Conservation (phyloP, 1,140 invertebrate genomes). For the Drosophila ercepeae region DNA sequence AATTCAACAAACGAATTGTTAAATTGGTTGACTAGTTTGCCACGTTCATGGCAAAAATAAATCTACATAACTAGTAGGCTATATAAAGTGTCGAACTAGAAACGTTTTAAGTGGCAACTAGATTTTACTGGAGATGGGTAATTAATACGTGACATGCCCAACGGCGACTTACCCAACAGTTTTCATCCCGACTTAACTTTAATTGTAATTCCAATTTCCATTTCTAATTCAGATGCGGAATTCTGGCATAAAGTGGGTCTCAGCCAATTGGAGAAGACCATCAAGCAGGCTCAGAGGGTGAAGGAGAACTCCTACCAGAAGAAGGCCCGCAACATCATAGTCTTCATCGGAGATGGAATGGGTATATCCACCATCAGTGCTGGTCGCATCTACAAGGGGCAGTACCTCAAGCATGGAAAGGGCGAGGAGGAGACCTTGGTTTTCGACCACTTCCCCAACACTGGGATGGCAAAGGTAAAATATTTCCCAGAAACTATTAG, state of each 20-base stretch:
- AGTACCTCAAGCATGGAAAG: slow-evolving; percentile 83
- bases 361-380: slow-evolving; percentile 89
- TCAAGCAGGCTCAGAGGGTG: slow-evolving; percentile 44
- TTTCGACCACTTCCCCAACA: slow-evolving; percentile 89
- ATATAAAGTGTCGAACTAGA: slow-evolving; percentile 34
- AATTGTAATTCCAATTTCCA: slow-evolving; percentile 10
- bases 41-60: slow-evolving; percentile 37
- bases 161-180: slow-evolving; percentile 27
- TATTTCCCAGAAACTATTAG: too few species aligned
- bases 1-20: neutral
- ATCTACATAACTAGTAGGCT: slow-evolving; percentile 51
- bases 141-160: slow-evolving; percentile 35
- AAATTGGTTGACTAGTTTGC: slow-evolving; percentile 6
- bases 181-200: slow-evolving; percentile 3
- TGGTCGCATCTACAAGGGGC: slow-evolving; percentile 87
- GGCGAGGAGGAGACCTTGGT: slow-evolving; percentile 87
- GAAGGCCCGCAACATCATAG: slow-evolving; percentile 89
- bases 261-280: slow-evolving; percentile 62
- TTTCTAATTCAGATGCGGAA: slow-evolving; percentile 53
- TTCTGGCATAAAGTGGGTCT: slow-evolving; percentile 68
- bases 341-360: slow-evolving; percentile 93
- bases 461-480: slow-evolving; percentile 87
- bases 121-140: slow-evolving; percentile 47
- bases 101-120: slow-evolving; percentile 52
- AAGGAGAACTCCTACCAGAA: slow-evolving; percentile 62